Evolutionary conservation across 2,797 vertebrate genomes (phyloP), one percentile per base, ranked within the genome.

Genomic region (Myiotriccus ornatus): DNA sequence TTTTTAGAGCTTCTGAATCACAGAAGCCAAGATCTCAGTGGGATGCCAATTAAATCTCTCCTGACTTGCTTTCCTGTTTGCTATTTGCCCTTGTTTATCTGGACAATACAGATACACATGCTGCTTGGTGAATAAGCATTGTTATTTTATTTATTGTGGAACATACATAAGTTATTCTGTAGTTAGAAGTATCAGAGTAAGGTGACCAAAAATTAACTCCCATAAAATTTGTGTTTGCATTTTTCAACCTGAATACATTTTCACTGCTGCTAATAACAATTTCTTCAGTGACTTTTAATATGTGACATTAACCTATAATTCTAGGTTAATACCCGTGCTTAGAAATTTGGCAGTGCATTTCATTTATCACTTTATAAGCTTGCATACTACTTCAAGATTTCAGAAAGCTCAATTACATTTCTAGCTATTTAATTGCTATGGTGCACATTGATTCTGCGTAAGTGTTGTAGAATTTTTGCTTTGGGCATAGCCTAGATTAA

Each of bases 41-140:
- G 96, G 98, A 84, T 93, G 95, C 98, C 98, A 98, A 98, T 99
- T 98, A 98, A 97, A 89, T 74, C 49, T 87, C 89, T 90, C 65
- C 60, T 95, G 94, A 95, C 53, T 78, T 82, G 56, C 87, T 93
- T 95, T 96, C 89, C 84, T 96, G 56, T 95, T 95, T 90, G 90
- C 90, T 76, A 57, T 95, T 96, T 94, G 83, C 70, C 86, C 95
- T 94, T 93, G 84, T 96, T 97, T 92, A 62, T 81, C 25, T 95
- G 94, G 94, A 95, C 91, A 89, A 39, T 70, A 91, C 87, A 97
- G 95, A 69, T 59, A 34, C 60, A 25, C 86, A 73, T 95, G 81
- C 92, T 94, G 91, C 75, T 92, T 73, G 39, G 78, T 87, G 83
- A 92, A 93, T 91, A 90, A 93, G 88, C 43, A 13, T 65, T 94